phyloP scores from a whole-genome alignment of 2,113 vertebrate species.

The Marmota monax region DNA sequence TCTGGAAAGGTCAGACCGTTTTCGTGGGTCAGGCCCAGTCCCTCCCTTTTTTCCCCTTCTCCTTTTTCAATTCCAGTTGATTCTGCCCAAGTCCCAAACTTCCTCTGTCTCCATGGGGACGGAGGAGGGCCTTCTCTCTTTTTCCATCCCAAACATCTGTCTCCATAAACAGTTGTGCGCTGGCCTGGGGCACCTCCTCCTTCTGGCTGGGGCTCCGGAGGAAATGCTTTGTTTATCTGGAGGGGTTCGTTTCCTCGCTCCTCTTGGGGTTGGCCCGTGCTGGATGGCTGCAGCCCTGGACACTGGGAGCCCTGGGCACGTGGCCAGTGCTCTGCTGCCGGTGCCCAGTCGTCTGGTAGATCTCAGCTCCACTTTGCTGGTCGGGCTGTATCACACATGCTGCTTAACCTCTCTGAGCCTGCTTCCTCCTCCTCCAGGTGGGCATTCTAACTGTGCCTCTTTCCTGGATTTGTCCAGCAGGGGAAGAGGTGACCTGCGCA shows the following conservation, averaged over 20 bases:
- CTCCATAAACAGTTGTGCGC: slow-evolving; percentile 62
- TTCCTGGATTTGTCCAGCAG: too few species aligned
- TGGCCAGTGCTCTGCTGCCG: background rate
- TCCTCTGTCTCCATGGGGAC: slow-evolving; percentile 81
- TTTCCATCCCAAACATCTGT: slow-evolving; percentile 72
- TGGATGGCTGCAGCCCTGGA: slow-evolving; percentile 25
- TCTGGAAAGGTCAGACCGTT: slow-evolving; percentile 79
- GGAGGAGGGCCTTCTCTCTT: slow-evolving; percentile 55
- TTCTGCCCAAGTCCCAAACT: slow-evolving; percentile 79
- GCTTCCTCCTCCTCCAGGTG: background rate
- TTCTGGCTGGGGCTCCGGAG: background rate
- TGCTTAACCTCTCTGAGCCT: background rate
- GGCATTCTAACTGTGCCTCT: background rate
- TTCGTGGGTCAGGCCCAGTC: slow-evolving; percentile 24
- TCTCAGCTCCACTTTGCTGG: background rate
- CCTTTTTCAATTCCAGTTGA: slow-evolving; percentile 70
- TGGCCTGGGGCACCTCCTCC: background rate
- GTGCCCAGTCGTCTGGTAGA: background rate
- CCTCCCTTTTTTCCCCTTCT: slow-evolving; percentile 54
- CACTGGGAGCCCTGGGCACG: background rate
- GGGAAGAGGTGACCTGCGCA: fast-evolving
- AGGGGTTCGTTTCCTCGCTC: slow-evolving; percentile 70
- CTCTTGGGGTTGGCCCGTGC: background rate
- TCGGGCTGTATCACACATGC: background rate
- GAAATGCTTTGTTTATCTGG: slow-evolving; percentile 75